Base-by-base conservation (phyloP, 2,888 invertebrate species). In the Aproaerema taeniolella region DNA sequence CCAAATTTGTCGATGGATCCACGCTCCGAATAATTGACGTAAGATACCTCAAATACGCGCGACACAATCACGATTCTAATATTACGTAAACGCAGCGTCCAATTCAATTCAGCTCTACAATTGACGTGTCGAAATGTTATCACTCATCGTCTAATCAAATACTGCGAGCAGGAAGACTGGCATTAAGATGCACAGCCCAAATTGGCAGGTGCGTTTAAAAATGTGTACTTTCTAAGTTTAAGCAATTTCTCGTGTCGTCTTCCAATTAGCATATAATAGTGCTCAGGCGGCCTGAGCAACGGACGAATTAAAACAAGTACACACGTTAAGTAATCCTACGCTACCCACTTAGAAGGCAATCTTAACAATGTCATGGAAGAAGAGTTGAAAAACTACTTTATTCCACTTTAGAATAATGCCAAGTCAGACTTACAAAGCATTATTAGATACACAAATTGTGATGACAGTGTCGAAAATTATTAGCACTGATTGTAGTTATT, bases 221-320 rank as follows among this genome's bases (percentile, higher is more conserved):
- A 52, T 51, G 10, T 51, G 12, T 51, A 46, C 58, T 64, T 64
- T 63, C 58, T 49, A 53, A 56, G 45, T 61, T 61, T 62, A 50
- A 55, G 67, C 65, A 67, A 68, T 67, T 68, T 58, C 46, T 59
- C 64, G 68, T 73, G 75, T 77, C 67, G 65, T 66, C 64, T 62
- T 52, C 53, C 61, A 67, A 77, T 77, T 77, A 74, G 59, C 74
- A 78, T 77, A 76, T 69, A 77, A 76, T 77, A 59, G 70, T 40
- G 24, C 11, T 25, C 26, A 31, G 51, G 49, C 53, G 56, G 52
- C 56, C 50, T 63, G 56, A 55, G 67, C 67, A 72, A 70, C 56
- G 49, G 52, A 50, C 61, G 67, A 72, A 73, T 74, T 66, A 67
- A 72, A 70, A 68, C 71, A 66, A 61, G 55, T 58, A 56, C 61